A percentile compares a stretch with the other conserved stretches of the same genome.
These are phyloP conservation scores for Drosophila cardini DNA, from an alignment of 1,140 invertebrate genomes.

Conservation along the genomic window DNA sequence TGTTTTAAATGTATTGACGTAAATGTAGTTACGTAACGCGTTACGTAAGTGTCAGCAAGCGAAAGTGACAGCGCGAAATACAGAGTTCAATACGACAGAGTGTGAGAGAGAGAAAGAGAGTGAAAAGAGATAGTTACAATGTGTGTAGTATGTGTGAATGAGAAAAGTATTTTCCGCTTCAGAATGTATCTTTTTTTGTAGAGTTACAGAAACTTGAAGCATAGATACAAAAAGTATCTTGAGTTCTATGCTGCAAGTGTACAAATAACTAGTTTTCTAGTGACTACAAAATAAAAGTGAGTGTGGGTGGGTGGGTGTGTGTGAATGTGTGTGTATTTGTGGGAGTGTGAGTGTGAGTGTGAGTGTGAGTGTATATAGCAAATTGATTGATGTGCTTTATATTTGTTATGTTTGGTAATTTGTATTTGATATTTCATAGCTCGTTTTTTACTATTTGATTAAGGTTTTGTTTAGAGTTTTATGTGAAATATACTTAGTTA, in stretches of 20 bases:
- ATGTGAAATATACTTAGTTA: constrained; percentile 55
- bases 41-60: constrained; percentile 58
- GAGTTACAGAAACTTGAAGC: background rate
- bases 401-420: constrained; percentile 76
- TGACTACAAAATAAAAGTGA: constrained; percentile 22
- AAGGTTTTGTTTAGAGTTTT: constrained; percentile 65
- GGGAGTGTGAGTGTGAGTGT: constrained; percentile 20
- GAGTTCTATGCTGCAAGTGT: constrained; percentile 8
- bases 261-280: background rate
- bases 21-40: constrained; percentile 34
- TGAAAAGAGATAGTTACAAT: constrained; percentile 5
- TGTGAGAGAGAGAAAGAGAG: constrained; percentile 21
- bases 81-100: constrained; percentile 32
- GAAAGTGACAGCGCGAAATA: constrained; percentile 52
- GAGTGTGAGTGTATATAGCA: constrained; percentile 37
- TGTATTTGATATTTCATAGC: constrained; percentile 82
- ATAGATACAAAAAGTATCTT: constrained; percentile 2
- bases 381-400: constrained; percentile 75
- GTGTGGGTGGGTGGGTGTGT: constrained; percentile 5
- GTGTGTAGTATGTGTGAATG: constrained; percentile 6
- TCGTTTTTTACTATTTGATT: constrained; percentile 69
- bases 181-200: background rate
- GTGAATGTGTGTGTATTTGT: constrained; percentile 14
- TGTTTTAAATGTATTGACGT: constrained; percentile 20
- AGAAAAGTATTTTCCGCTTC: background rate